A percentile compares a stretch with the other conserved stretches of the same genome.
These are phyloP conservation scores for Aleiodes alternator DNA, from an alignment of 2,888 invertebrate genomes.

Conservation along the genomic window DNA sequence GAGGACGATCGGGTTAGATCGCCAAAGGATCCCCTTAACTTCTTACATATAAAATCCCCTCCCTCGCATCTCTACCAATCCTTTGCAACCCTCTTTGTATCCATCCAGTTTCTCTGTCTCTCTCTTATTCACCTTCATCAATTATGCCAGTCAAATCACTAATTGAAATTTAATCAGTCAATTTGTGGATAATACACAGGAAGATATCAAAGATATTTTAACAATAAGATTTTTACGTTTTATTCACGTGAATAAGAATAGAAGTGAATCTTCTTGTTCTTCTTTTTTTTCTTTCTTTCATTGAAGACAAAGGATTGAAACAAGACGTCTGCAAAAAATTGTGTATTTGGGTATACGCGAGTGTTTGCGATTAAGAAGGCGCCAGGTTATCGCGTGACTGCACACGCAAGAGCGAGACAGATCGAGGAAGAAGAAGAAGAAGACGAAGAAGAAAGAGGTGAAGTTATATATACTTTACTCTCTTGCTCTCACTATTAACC, in stretches of 20 bases:
- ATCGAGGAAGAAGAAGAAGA: slow-evolving; percentile 39
- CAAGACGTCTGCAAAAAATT: slow-evolving; percentile 25
- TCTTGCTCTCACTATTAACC: not conserved
- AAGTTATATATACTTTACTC: not conserved
- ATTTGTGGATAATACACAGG: not conserved
- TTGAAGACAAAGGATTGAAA: slow-evolving; percentile 16
- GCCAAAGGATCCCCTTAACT: slow-evolving; percentile 27
- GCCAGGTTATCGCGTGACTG: slow-evolving; percentile 44
- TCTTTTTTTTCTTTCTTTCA: too few relatives aligned
- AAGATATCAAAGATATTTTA: too few relatives aligned
- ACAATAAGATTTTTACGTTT: too few relatives aligned
- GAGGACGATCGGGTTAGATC: slow-evolving; percentile 48
- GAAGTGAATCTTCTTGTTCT: too few relatives aligned
- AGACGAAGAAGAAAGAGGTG: not conserved
- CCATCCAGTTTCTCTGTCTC: not conserved
- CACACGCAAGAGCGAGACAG: slow-evolving; percentile 39
- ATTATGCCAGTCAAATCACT: slow-evolving; percentile 2
- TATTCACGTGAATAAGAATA: too few relatives aligned
- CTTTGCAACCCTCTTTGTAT: too few relatives aligned
- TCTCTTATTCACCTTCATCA: slow-evolving; percentile 36
- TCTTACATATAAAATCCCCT: slow-evolving; percentile 17
- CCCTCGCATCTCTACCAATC: not conserved
- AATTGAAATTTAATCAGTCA: slow-evolving; percentile 27
- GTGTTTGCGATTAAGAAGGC: slow-evolving; percentile 37
- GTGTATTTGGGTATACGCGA: slow-evolving; percentile 31